Conservation (phyloP, 2,113 vertebrate species). For the Condylura cristata region DNA sequence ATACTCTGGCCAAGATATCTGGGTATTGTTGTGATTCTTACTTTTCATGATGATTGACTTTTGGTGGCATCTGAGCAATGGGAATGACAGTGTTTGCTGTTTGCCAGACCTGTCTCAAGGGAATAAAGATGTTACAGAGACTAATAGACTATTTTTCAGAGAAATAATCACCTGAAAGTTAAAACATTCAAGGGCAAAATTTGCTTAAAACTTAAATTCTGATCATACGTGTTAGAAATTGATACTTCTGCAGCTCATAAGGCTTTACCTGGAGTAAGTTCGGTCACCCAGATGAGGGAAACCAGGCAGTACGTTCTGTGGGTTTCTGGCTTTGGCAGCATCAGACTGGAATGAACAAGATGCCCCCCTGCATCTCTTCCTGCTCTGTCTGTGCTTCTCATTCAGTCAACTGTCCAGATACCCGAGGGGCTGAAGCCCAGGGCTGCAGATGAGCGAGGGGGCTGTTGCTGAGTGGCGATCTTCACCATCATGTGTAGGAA, state of each 20-base stretch:
- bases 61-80: background rate
- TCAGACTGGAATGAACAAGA: background rate
- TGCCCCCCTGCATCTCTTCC: background rate
- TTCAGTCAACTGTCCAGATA: background rate
- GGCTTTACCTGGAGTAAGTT: background rate
- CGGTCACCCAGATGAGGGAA: background rate
- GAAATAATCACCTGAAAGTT: slow-evolving; percentile 4
- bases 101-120: background rate
- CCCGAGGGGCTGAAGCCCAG: background rate
- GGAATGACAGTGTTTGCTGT: background rate
- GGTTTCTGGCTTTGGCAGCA: background rate
- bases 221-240: slow-evolving; percentile 29
- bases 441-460: background rate
- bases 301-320: no score
- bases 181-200: background rate
- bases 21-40: slow-evolving; percentile 85
- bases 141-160: background rate
- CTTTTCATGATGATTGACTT: slow-evolving; percentile 3
- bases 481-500: background rate
- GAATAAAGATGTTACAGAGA: background rate
- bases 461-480: background rate
- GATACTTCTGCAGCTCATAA: background rate
- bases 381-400: background rate
- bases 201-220: slow-evolving; percentile 8
- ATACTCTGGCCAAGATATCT: slow-evolving; percentile 93